Base-by-base conservation (phyloP, 2,888 invertebrate genomes). In the Zonitis immaculata region DNA sequence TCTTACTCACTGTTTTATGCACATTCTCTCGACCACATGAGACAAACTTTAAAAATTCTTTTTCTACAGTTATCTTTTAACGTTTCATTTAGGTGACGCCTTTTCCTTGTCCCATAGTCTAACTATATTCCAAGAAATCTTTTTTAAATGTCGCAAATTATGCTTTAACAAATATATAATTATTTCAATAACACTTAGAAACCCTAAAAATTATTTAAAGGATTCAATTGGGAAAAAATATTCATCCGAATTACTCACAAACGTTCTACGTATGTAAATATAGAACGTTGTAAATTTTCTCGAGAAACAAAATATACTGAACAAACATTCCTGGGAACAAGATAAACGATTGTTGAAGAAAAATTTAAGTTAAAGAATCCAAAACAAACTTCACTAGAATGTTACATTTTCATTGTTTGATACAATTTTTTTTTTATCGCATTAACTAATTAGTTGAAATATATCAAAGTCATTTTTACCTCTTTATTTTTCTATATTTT, bases 41-140 rank as follows among this genome's bases (percentile, higher is more conserved):
- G 54, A 54, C 59, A 59, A n/a, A 52, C 59, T 59, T 56, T 52
- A 48, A 52, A 51, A 51, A 50, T 54, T 54, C 56, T 55, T 58
- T 57, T 54, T 50, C 44, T 44, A 18, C 50, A n/a, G n/a, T 54
- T 51, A 52, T 54, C 35, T 45, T 48, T 39, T 51, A 54, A 52
- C 56, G 47, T 57, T 52, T 52, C 45, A 44, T 39, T 47, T 42
- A 51, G 50, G 58, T 47, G 54, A 59, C 61, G 61, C 61, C 59
- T 56, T 61, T 61, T 61, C 52, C 55, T 53, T 60, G 61, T 59
- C 52, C 50, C 54, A 54, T 57, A 44, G 54, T 54, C 54, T 25
- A 47, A 48, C 95, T 95, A 82, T 63, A 45, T 45, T 14, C 5
- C 43, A 27, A 52, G 48, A 55, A 55, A 55, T 52, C 51, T 49